These are phyloP conservation scores for Drosophila sucinea DNA, from an alignment of 1,140 invertebrate genomes.

Conservation along the genomic window DNA sequence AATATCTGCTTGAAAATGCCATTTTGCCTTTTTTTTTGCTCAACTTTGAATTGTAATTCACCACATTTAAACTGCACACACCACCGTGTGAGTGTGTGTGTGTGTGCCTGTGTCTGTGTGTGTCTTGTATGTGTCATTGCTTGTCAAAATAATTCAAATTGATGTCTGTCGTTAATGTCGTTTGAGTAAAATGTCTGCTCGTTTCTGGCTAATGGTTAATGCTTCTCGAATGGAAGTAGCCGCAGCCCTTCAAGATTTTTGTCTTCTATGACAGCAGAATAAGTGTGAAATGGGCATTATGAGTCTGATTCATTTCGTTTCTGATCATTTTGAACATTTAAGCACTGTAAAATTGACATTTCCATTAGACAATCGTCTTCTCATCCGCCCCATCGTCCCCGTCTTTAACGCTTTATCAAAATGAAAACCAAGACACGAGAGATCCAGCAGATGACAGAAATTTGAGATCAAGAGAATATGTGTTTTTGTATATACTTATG, in stretches of 20 bases:
- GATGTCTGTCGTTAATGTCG: constrained; percentile 69
- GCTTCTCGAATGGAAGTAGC: constrained; percentile 1
- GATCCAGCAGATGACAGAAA: not conserved
- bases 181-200: constrained; percentile 23
- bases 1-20: constrained; percentile 9
- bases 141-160: constrained; percentile 76
- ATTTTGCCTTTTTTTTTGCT: not conserved
- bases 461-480: too few relatives aligned
- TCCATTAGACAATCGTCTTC: constrained; percentile 1
- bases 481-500: too few relatives aligned
- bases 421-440: not conserved
- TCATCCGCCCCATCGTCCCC: not conserved
- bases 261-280: not conserved
- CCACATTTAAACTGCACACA: constrained; percentile 11
- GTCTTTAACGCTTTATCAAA: not conserved
- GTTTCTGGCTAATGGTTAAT: not conserved
- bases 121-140: constrained; percentile 53
- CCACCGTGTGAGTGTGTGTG: constrained; percentile 1
- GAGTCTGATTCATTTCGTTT: not conserved
- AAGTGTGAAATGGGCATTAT: not conserved
- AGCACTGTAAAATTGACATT: constrained; percentile 8
- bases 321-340: not conserved
- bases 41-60: constrained; percentile 7
- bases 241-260: not conserved
- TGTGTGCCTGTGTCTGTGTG: constrained; percentile 2